Conservation (phyloP, 1,140 invertebrate genomes). For the Forficula auricularia region DNA sequence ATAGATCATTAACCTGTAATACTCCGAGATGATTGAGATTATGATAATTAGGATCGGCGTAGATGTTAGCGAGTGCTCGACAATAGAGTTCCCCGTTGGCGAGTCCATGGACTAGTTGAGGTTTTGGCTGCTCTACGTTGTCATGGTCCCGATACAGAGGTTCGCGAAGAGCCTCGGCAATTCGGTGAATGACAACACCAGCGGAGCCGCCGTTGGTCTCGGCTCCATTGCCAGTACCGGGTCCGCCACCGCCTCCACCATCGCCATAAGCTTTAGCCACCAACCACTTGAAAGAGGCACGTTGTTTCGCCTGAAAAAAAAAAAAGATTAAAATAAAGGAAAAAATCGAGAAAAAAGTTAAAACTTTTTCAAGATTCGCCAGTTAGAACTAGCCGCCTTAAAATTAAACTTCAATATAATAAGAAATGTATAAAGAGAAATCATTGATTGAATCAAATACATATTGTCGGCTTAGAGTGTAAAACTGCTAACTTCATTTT, state of each 20-base stretch:
- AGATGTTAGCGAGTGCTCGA: conserved; percentile 85
- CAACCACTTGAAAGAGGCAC: conserved; percentile 93
- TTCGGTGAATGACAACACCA: conserved; percentile 54
- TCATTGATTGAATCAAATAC: no score
- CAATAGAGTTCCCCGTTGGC: conserved; percentile 94
- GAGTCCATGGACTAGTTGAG: conserved; percentile 75
- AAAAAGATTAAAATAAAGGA: conserved; percentile 19
- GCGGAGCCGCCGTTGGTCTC: no score
- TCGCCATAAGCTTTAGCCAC: conserved; percentile 71
- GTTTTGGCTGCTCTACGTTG: conserved; percentile 84
- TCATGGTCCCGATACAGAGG: conserved; percentile 92
- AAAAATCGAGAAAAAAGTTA: no score
- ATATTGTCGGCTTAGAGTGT: no score
- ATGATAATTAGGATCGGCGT: conserved; percentile 89
- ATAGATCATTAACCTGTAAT: no score
- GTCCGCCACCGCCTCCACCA: not conserved
- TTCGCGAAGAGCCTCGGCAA: conserved; percentile 82
- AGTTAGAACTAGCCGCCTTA: no score
- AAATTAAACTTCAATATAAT: no score
- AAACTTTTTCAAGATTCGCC: no score
- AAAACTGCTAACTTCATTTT: no score
- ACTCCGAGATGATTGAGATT: conserved; percentile 80
- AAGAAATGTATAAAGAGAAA: no score
- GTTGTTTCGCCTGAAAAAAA: conserved; percentile 80
- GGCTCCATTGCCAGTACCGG: no score